Conservation (phyloP, 2,888 invertebrate genomes). For the Leucophenga montana region DNA sequence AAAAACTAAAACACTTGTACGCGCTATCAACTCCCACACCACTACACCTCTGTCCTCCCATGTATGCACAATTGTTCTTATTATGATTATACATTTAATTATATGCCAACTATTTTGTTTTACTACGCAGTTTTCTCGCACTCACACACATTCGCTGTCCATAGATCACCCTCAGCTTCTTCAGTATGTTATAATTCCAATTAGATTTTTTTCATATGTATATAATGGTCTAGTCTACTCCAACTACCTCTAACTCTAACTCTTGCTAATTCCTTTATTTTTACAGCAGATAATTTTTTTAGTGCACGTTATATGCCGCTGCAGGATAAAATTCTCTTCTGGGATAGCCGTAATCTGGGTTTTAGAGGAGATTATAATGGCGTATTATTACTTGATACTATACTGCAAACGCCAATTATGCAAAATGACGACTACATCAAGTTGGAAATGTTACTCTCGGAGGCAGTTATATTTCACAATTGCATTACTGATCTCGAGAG, state of each 20-base stretch:
- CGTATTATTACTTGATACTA: slow-evolving; percentile 89
- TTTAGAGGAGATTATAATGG: slow-evolving; percentile 93
- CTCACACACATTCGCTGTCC: slow-evolving; percentile 2
- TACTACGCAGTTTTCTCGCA: slow-evolving; percentile 25
- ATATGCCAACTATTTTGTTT: slow-evolving; percentile 10
- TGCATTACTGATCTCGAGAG: slow-evolving; percentile 83
- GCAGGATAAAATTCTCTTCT: slow-evolving; percentile 88
- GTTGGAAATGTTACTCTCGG: slow-evolving; percentile 89
- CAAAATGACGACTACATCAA: slow-evolving; percentile 85
- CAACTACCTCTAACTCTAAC: too few relatives aligned
- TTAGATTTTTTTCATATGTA: too few relatives aligned
- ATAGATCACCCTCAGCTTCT: too few relatives aligned
- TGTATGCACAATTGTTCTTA: too few relatives aligned
- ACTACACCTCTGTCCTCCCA: too few relatives aligned
- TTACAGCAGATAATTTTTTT: slow-evolving; percentile 75
- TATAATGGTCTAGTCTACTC: too few relatives aligned
- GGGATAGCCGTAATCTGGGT: slow-evolving; percentile 86
- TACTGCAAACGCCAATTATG: slow-evolving; percentile 86
- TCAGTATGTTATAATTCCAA: too few relatives aligned
- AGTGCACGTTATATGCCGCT: slow-evolving; percentile 84
- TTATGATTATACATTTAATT: background rate
- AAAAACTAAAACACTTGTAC: background rate
- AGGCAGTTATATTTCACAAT: slow-evolving; percentile 89
- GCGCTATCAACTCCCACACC: background rate
- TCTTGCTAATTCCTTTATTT: too few relatives aligned